Evolutionary conservation across 2,113 vertebrate genomes (phyloP).

Genomic region (Aegypius monachus): DNA sequence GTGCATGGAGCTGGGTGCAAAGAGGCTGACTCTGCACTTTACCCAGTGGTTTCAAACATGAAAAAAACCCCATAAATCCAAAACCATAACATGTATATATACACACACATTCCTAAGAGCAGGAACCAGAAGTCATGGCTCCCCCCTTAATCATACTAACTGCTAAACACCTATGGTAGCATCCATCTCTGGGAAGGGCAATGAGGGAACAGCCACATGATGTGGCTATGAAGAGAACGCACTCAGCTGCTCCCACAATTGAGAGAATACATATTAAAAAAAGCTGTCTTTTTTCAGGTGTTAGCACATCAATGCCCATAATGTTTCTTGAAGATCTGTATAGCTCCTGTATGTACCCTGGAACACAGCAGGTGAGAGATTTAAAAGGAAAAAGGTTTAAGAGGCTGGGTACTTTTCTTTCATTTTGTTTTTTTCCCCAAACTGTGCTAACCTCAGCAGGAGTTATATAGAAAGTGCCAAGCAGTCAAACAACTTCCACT

Average conservation of each 20-base stretch:
- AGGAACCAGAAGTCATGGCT: not conserved
- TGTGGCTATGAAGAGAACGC: not conserved
- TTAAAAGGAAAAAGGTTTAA: not conserved
- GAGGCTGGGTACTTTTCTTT: not conserved
- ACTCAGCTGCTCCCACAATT: not conserved
- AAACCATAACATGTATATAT: not conserved
- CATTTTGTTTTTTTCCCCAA: not conserved
- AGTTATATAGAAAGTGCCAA: not conserved
- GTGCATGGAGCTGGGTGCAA: not conserved
- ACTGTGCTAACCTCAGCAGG: not conserved
- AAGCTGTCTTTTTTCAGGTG: not conserved
- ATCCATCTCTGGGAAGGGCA: not conserved
- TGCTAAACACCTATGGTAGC: not conserved
- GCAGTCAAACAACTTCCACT: not conserved
- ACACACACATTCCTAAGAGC: not conserved
- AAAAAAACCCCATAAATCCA: no score
- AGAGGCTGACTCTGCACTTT: not conserved
- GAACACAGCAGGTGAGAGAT: not conserved
- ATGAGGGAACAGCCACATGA: not conserved
- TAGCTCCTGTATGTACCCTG: not conserved
- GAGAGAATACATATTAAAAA: not conserved
- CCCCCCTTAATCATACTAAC: not conserved
- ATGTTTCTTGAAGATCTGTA: not conserved
- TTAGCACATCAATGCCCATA: not conserved
- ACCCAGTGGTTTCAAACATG: not conserved